A percentile compares a stretch with the other conserved stretches of the same genome.
These are phyloP conservation scores for Stegana nigrithorax DNA, from an alignment of 2,888 invertebrate species.

Conservation along the genomic window DNA sequence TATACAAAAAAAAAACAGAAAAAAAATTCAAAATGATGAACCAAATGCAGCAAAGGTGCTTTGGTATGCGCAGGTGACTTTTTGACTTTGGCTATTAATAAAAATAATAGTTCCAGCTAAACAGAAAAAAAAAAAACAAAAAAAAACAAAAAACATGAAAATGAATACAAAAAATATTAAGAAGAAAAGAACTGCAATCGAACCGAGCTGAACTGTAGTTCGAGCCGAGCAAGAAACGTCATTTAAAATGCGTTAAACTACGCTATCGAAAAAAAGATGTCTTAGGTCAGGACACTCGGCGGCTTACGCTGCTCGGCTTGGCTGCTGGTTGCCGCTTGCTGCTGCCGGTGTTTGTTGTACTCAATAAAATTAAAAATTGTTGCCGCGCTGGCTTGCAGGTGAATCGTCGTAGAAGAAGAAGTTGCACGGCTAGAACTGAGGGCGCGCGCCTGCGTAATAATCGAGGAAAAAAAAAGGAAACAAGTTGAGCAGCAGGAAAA, in stretches of 20 bases:
- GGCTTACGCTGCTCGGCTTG: not conserved
- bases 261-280: conserved; percentile 63
- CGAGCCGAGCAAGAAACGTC: conserved; percentile 1
- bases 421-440: conserved; percentile 6
- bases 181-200: no score
- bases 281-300: conserved; percentile 56
- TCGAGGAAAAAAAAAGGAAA: conserved; percentile 31
- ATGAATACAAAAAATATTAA: not conserved
- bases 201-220: no score
- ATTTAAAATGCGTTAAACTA: conserved; percentile 32
- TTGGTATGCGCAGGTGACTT: conserved; percentile 59
- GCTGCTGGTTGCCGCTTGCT: no score
- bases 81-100: conserved; percentile 63
- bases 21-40: not conserved
- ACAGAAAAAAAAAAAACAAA: conserved; percentile 33
- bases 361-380: conserved; percentile 23
- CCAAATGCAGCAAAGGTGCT: conserved; percentile 7
- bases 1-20: no score
- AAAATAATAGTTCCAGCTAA: conserved; percentile 64
- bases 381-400: conserved; percentile 46
- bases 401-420: conserved; percentile 27
- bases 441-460: conserved; percentile 25
- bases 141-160: conserved; percentile 31
- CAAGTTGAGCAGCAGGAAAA: no score
- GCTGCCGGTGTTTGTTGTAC: no score